Evolutionary conservation across 2,113 vertebrate species (phyloP), one percentile per base, ranked within the genome.

Genomic region (Rhadina sibilatrix): DNA sequence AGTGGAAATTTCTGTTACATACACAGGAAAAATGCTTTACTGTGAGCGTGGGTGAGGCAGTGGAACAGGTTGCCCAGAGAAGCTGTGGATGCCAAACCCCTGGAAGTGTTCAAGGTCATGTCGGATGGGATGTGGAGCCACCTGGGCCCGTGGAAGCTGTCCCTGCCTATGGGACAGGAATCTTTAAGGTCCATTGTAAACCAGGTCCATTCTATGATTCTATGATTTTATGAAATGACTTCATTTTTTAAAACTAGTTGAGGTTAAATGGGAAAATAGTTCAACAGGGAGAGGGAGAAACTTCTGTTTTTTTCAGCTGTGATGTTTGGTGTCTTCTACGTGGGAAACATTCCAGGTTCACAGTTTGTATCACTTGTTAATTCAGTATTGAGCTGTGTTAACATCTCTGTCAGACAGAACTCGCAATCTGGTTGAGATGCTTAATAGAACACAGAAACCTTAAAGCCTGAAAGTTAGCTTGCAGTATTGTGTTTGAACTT

Each of bases 11-110:
- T 53, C 17, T 18, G 9, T 61, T 54, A 53, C 8, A 40, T 47
- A 40, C 3, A 5, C 0, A 1, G n/a, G 56, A 6, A 25, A 40
- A 54, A 40, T 27, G 35, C 21, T 53, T 75, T 22, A 22, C n/a
- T 15, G 11, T 40, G 47, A 54, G 17, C 11, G 24, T 31, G 5
- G 5, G 7, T 68, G 61, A 89, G 47, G 30, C n/a, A 47, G 1
- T 53, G n/a, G 64, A 46, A 52, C 28, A 75, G 46, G 20, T 25
- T 75, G n/a, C 3, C n/a, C 16, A 38, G 33, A 47, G 61, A 35
- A 61, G n/a, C 12, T 47, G 40, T 42, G 47, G 54, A 21, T 89
- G 16, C 10, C 38, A 24, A 16, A 40, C 0, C 20, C 14, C 24
- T 31, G 54, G 31, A n/a, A 53, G 38, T 18, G 11, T 40, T 60